Percentiles rank a stretch among this genome's conserved stretches.
phyloP scores from a whole-genome alignment of 2,888 invertebrate species.

The Teleogryllus oceanicus region DNA sequence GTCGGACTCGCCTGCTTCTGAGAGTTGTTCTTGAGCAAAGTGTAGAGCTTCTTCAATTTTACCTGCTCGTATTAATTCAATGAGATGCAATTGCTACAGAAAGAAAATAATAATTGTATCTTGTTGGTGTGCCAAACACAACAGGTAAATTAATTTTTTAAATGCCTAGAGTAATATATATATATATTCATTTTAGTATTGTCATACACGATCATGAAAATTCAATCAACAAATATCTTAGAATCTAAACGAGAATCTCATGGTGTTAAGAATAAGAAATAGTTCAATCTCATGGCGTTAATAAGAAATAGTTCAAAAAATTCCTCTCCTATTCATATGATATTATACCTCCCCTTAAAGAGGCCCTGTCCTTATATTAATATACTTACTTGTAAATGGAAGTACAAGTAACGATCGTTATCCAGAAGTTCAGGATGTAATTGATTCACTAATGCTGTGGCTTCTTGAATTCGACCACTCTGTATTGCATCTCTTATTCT shows the following conservation, averaged over 20 bases:
- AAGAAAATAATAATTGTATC: background rate
- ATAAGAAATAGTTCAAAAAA: background rate
- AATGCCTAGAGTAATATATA: no score
- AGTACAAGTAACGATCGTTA: conserved; percentile 91
- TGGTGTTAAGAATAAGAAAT: background rate
- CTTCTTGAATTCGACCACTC: conserved; percentile 86
- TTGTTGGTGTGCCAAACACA: background rate
- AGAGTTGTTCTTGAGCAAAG: conserved; percentile 85
- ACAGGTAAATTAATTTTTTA: background rate
- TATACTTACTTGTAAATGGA: conserved; percentile 76
- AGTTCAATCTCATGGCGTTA: no score
- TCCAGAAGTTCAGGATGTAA: conserved; percentile 92
- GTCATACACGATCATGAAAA: no score
- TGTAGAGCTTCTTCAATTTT: conserved; percentile 83
- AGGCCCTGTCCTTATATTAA: background rate
- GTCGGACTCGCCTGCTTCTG: conserved; percentile 83
- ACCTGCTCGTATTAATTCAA: conserved; percentile 81
- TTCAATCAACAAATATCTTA: no score
- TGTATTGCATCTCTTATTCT: conserved; percentile 92
- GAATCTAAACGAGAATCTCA: no score
- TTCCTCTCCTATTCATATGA: background rate
- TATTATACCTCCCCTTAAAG: background rate
- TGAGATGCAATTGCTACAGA: conserved; percentile 80
- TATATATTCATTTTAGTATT: background rate
- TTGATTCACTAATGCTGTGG: conserved; percentile 89